Conservation (phyloP, 37 sponge, comb jelly and placozoan genomes). For the Beroe ovata region DNA sequence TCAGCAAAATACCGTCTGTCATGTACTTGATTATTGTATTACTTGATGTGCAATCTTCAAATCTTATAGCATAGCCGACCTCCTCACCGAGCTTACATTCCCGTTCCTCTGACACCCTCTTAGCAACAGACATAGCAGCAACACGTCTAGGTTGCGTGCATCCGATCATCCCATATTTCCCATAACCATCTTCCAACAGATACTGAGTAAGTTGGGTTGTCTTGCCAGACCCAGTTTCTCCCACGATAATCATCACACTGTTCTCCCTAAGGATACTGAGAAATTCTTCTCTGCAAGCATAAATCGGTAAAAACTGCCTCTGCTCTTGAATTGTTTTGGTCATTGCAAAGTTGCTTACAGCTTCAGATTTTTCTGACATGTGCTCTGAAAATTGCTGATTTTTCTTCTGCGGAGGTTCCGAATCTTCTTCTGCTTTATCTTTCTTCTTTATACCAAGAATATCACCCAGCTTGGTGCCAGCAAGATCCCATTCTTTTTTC, state of each 20-base stretch:
- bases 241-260: slow-evolving; percentile 93
- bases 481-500: slow-evolving; percentile 95
- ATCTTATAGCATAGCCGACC: slow-evolving; percentile 96
- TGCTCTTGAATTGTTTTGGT: slow-evolving; percentile 88
- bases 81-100: slow-evolving; percentile 85
- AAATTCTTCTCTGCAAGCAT: slow-evolving; percentile 84
- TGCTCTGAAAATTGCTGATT: slow-evolving; percentile 91
- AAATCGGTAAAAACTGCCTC: slow-evolving; percentile 93
- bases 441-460: slow-evolving; percentile 91
- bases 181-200: slow-evolving; percentile 92
- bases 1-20: slow-evolving; percentile 98
- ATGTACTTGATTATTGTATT: slow-evolving; percentile 96
- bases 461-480: slow-evolving; percentile 91
- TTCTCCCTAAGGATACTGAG: slow-evolving; percentile 89
- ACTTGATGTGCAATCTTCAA: slow-evolving; percentile 96
- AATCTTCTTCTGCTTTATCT: slow-evolving; percentile 82
- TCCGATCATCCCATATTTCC: slow-evolving; percentile 89
- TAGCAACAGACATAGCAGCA: slow-evolving; percentile 99
- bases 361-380: slow-evolving; percentile 79
- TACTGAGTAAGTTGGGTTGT: slow-evolving; percentile 99
- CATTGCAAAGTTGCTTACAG: slow-evolving; percentile 89
- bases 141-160: slow-evolving; percentile 99
- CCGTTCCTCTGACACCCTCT: slow-evolving; percentile 95
- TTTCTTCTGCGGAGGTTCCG: slow-evolving; percentile 79
- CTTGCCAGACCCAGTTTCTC: slow-evolving; percentile 98